Evolutionary conservation across 2,797 vertebrate genomes (phyloP), one percentile per base, ranked within the genome.

Genomic region (Gallirallus australis): DNA sequence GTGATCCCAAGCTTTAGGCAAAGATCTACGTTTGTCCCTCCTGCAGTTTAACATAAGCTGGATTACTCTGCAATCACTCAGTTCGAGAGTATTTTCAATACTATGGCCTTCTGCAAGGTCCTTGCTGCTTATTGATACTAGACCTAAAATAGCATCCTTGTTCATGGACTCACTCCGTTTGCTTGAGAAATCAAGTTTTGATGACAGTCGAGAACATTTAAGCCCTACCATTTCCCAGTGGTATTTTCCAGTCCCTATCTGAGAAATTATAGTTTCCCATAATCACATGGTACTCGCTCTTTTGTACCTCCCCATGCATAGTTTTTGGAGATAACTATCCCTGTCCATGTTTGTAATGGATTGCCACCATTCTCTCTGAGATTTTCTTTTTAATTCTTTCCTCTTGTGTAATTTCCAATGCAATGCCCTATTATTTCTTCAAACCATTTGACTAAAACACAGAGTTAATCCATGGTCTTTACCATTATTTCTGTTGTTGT

Each of bases 151-250:
- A 92, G 81, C 81, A 90, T 80, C 35, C 24, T 72, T 66, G 61
- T 56, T 82, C 92, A 68, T 10, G 52, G 63, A 70, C 89, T 83
- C 48, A 6, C 25, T 83, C 48, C 5, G 31, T 91, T 93, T 95
- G 78, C 93, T 82, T 70, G 83, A 92, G 83, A 96, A 96, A 86
- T 54, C 7, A 5, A 89, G 52, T 84, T 93, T 73, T 83, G 84
- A 45, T 0, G 3, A 68, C 57, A 65, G 25, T 93, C 2, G 1
- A 68, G 89, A 94, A 89, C 69, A 86, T 94, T 88, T 88, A 93
- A 95, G 89, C 77, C 56, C 60, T 79, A 48, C 66, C 52, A 79
- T 79, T 84, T 89, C 93, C 83, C 81, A 56, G 60, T 66, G 70
- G 61, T 84, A 76, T 76, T 71, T 90, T 84, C 70, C 77, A 84